phyloP scores from a whole-genome alignment of 53 echinoderm and acorn worm species.

The Hippasteria phrygiana region DNA sequence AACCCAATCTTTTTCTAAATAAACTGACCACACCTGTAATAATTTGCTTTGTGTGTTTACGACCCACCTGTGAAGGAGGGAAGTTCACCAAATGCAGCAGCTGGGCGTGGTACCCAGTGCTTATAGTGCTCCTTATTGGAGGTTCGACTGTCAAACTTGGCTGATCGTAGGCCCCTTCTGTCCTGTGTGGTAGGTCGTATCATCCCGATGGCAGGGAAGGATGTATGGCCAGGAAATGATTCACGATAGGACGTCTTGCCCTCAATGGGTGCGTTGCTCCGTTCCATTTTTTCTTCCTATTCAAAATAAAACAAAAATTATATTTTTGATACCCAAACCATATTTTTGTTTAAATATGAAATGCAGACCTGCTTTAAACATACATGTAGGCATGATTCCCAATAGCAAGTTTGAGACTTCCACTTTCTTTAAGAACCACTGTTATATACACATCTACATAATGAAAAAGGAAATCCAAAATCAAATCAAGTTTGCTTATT shows the following conservation, averaged over 20 bases:
- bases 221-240: conserved; percentile 83
- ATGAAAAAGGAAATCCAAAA: too few relatives aligned
- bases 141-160: conserved; percentile 92
- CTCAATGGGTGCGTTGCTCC: conserved; percentile 75
- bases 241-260: conserved; percentile 82
- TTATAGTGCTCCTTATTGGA: conserved; percentile 89
- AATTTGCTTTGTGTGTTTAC: background rate
- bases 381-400: too few relatives aligned
- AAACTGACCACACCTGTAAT: too few relatives aligned
- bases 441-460: too few relatives aligned
- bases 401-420: too few relatives aligned
- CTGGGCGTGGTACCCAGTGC: conserved; percentile 81
- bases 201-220: conserved; percentile 80
- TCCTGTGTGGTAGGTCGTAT: conserved; percentile 70
- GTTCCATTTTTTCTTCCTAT: conserved; percentile 77
- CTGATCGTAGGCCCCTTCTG: conserved; percentile 70
- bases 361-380: too few relatives aligned
- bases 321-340: background rate
- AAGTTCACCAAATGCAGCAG: conserved; percentile 82
- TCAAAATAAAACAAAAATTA: background rate
- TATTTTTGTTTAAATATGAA: background rate
- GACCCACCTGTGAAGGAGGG: conserved; percentile 93
- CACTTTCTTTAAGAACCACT: too few relatives aligned
- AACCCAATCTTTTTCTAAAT: too few relatives aligned
- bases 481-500: too few relatives aligned